phyloP scores from a whole-genome alignment of 92 coral and sea anemone species.

The Actinernus sp. region DNA sequence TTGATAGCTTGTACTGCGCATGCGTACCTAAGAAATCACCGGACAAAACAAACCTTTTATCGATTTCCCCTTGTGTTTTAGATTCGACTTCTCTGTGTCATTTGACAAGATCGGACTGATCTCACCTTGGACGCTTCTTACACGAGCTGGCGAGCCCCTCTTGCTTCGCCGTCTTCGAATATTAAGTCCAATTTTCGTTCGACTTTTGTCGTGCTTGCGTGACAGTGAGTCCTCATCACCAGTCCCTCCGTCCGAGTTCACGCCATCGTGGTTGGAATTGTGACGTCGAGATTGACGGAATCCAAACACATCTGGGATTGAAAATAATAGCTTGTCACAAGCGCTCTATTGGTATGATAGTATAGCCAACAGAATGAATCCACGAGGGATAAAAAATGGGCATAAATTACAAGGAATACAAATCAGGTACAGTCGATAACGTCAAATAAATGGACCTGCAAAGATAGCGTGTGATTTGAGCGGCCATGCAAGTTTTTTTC shows the following conservation, averaged over 20 bases:
- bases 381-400: too few species aligned
- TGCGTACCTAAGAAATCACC: too few species aligned
- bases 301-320: background rate
- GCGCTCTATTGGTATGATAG: too few species aligned
- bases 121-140: background rate
- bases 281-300: conserved; percentile 5
- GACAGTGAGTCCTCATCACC: conserved; percentile 87
- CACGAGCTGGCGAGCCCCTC: conserved; percentile 8
- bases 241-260: conserved; percentile 88
- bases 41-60: background rate
- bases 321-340: too few species aligned
- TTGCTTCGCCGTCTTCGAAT: background rate
- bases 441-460: too few species aligned
- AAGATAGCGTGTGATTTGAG: too few species aligned
- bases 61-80: background rate
- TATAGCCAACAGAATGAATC: too few species aligned
- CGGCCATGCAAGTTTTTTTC: too few species aligned
- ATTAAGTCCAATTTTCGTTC: background rate
- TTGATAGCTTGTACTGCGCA: too few species aligned
- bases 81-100: background rate
- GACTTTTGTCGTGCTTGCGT: conserved; percentile 36
- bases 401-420: too few species aligned
- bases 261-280: conserved; percentile 38
- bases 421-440: too few species aligned
- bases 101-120: background rate